Conservation (phyloP, 2,888 invertebrate species). For the Acanthococcus lagerstroemiae region DNA sequence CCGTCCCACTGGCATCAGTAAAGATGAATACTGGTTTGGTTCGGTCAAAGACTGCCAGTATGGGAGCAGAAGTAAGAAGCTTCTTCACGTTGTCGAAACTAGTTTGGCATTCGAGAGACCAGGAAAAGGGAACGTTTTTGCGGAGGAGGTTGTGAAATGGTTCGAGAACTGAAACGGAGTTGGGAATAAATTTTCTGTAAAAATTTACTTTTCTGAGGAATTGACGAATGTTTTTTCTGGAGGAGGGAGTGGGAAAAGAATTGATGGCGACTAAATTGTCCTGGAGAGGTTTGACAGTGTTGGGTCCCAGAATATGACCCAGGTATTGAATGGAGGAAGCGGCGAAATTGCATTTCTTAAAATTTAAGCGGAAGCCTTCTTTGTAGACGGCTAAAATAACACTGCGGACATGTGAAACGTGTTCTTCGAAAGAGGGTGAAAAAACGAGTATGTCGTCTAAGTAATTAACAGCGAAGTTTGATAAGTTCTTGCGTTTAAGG, state of each 20-base stretch:
- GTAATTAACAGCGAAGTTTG: not conserved
- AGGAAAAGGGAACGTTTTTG: not conserved
- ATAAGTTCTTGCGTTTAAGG: not conserved
- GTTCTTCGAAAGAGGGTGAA: not conserved
- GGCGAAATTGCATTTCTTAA: not conserved
- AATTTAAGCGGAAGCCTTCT: not conserved
- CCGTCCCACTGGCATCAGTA: constrained; percentile 34
- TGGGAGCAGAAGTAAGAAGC: not conserved
- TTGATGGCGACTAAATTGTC: not conserved
- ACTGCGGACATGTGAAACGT: not conserved
- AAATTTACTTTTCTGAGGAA: constrained; percentile 30
- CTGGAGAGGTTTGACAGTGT: not conserved
- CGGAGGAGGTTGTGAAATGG: constrained; percentile 10
- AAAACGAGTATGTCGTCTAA: not conserved
- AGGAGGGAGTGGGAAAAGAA: not conserved
- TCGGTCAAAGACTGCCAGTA: not conserved
- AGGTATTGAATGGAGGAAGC: not conserved
- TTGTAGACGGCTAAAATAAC: not conserved
- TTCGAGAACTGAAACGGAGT: not conserved
- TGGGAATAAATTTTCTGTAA: constrained; percentile 28
- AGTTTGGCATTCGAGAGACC: not conserved
- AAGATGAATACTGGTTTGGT: not conserved
- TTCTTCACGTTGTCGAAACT: not conserved
- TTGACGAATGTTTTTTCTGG: not conserved
- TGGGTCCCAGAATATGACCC: not conserved